phyloP scores from a whole-genome alignment of 2,797 vertebrate genomes.

The Typhlichthys eigenmanni region DNA sequence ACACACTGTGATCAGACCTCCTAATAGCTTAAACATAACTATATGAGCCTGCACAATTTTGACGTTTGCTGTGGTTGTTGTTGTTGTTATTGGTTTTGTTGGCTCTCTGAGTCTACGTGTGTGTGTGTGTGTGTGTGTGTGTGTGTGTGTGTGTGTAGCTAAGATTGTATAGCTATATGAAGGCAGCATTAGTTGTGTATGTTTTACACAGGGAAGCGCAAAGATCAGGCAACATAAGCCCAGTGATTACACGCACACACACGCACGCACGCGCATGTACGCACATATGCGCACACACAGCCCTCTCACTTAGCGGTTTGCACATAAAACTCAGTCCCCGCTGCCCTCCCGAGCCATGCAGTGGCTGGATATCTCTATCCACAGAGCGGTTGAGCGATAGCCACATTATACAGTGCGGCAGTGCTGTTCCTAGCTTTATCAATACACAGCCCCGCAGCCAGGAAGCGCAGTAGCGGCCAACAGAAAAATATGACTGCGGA shows the following conservation, averaged over 20 bases:
- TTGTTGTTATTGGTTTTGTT: neutral
- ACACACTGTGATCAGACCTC: constrained; percentile 63
- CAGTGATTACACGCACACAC: constrained; percentile 18
- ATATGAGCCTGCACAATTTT: constrained; percentile 19
- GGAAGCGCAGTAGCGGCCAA: constrained; percentile 44
- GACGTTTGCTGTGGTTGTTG: neutral
- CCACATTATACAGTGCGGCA: constrained; percentile 56
- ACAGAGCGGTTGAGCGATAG: constrained; percentile 50
- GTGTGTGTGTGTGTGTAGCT: constrained; percentile 4
- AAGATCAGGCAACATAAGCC: constrained; percentile 26
- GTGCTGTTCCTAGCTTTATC: constrained; percentile 66
- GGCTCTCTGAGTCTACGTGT: constrained; percentile 7
- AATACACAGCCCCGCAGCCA: constrained; percentile 58
- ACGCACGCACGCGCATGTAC: neutral
- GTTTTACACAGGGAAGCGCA: constrained; percentile 11
- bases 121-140: constrained; percentile 5
- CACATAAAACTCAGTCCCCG: constrained; percentile 33
- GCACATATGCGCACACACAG: neutral
- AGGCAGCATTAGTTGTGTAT: neutral
- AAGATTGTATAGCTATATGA: neutral
- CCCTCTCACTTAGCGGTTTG: constrained; percentile 19
- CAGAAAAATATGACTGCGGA: constrained; percentile 48
- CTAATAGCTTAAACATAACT: constrained; percentile 54
- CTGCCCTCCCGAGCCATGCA: constrained; percentile 40
- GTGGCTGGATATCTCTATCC: constrained; percentile 61